These are phyloP conservation scores for Chymomyza costata DNA, from an alignment of 1,140 invertebrate species.

Conservation along the genomic window DNA sequence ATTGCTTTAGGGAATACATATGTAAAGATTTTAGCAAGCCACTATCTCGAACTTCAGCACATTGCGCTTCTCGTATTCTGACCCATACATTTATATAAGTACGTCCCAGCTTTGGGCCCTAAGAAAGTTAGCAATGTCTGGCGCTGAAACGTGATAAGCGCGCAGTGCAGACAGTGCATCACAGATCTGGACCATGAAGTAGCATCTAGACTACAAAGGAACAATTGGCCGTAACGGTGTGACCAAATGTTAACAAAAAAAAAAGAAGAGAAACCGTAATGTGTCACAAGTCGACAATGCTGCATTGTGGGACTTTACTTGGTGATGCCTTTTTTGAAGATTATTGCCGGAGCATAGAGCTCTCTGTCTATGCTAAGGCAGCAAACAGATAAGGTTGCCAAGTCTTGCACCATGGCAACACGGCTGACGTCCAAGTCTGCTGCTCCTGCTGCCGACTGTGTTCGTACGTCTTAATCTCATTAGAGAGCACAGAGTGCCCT, in stretches of 20 bases:
- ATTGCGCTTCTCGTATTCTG: too few relatives aligned
- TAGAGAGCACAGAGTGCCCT: too few relatives aligned
- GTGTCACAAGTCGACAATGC: background rate
- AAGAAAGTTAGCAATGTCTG: conserved; percentile 44
- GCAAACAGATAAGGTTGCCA: conserved; percentile 23
- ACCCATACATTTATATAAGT: too few relatives aligned
- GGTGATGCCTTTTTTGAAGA: conserved; percentile 39
- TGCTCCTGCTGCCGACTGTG: background rate
- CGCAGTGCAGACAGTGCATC: conserved; percentile 17
- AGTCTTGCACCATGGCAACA: background rate
- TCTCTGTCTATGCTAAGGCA: conserved; percentile 30
- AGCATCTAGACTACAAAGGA: background rate
- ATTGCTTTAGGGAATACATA: too few relatives aligned
- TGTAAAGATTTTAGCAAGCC: too few relatives aligned
- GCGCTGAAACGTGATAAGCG: conserved; percentile 49
- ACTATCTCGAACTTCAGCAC: too few relatives aligned
- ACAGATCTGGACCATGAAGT: background rate
- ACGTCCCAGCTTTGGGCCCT: conserved; percentile 1
- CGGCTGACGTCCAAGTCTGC: background rate
- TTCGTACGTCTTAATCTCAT: conserved; percentile 31
- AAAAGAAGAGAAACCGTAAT: background rate
- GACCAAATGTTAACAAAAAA: background rate
- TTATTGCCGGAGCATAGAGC: conserved; percentile 38
- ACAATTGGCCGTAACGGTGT: conserved; percentile 1
- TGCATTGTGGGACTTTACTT: conserved; percentile 1